Evolutionary conservation across 2,797 vertebrate species (phyloP).

Genomic region (Eurystomus glaucurus): DNA sequence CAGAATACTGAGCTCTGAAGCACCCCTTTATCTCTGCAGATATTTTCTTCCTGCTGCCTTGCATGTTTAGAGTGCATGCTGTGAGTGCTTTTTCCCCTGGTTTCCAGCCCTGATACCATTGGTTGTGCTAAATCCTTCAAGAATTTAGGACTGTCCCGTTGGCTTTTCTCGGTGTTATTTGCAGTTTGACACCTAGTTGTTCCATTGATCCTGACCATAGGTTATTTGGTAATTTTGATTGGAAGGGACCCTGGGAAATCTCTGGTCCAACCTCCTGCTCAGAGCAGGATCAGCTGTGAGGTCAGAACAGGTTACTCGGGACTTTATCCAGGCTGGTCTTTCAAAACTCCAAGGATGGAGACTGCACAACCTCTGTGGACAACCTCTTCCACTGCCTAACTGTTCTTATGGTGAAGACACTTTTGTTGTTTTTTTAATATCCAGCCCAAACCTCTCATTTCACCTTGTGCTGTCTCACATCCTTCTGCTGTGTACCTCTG

Average conservation of each 20-base stretch:
- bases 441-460: not conserved
- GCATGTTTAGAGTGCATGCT: no score
- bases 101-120: rapidly evolving
- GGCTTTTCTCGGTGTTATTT: not conserved
- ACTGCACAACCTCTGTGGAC: not conserved
- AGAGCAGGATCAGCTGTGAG: not conserved
- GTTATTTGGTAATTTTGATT: not conserved
- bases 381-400: not conserved
- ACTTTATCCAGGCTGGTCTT: not conserved
- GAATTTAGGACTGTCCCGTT: not conserved
- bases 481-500: not conserved
- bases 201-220: not conserved
- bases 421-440: not conserved
- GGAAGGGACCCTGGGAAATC: not conserved
- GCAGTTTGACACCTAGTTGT: not conserved
- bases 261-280: not conserved
- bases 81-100: not conserved
- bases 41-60: not conserved
- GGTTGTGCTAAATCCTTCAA: not conserved
- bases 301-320: not conserved
- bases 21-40: not conserved
- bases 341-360: not conserved
- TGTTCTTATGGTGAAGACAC: not conserved
- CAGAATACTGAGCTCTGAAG: not conserved
- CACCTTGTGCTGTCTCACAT: not conserved